Conservation (phyloP, 2,888 invertebrate genomes). For the Notocelia uddmanniana region DNA sequence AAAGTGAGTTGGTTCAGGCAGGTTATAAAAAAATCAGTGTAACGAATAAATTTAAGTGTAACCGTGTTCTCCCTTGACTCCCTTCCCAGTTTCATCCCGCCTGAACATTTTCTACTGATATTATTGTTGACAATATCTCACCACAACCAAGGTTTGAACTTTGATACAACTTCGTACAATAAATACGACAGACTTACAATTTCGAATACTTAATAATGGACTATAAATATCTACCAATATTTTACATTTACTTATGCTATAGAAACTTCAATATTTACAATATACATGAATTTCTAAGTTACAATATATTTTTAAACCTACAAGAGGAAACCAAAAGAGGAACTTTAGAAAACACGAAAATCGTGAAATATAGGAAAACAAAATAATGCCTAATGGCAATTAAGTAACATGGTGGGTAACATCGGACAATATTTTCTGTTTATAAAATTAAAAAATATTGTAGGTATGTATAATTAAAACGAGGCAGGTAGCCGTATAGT, state of each 20-base stretch:
- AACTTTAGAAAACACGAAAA: constrained; percentile 68
- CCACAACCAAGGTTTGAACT: constrained; percentile 2
- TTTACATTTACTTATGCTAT: constrained; percentile 47
- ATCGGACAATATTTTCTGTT: constrained; percentile 3
- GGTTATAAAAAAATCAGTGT: background rate
- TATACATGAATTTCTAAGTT: constrained; percentile 49
- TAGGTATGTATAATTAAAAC: background rate
- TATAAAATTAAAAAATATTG: too few relatives aligned
- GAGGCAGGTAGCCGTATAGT: background rate
- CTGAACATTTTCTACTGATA: background rate
- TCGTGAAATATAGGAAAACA: constrained; percentile 55
- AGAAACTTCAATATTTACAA: constrained; percentile 53
- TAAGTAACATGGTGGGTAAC: background rate
- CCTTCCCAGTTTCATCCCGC: background rate
- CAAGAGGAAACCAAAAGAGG: constrained; percentile 67
- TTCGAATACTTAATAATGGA: constrained; percentile 27
- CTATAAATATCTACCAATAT: constrained; percentile 44
- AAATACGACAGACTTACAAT: constrained; percentile 27
- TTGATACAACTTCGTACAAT: constrained; percentile 22
- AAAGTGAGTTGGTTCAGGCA: background rate
- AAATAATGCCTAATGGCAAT: constrained; percentile 49
- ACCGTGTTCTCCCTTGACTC: background rate
- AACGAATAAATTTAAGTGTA: background rate
- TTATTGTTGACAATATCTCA: constrained; percentile 13
- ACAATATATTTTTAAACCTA: constrained; percentile 48